These are phyloP conservation scores for Rhagium mordax DNA, from an alignment of 2,888 invertebrate species.

Conservation along the genomic window DNA sequence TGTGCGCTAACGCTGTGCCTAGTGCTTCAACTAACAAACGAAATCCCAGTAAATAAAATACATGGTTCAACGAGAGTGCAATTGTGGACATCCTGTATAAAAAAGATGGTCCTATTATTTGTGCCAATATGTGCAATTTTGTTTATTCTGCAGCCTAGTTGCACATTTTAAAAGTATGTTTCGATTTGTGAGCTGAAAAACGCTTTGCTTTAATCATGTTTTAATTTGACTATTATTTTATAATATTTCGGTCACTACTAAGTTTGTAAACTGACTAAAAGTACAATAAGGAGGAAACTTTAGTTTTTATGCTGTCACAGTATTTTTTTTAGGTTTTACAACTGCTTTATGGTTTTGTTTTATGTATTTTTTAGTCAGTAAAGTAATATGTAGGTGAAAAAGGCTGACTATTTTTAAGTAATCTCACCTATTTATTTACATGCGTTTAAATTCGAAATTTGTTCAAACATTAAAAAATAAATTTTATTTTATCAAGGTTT, in stretches of 20 bases:
- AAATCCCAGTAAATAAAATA: neutral
- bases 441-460: conserved; percentile 39
- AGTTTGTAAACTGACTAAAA: conserved; percentile 24
- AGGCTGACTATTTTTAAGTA: conserved; percentile 47
- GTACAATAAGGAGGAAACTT: conserved; percentile 1
- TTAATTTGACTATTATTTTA: conserved; percentile 9
- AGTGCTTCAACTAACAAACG: no score
- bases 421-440: conserved; percentile 33
- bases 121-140: conserved; percentile 26
- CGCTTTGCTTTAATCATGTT: neutral
- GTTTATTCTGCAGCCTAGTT: conserved; percentile 7
- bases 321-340: conserved; percentile 29
- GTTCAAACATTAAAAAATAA: conserved; percentile 39
- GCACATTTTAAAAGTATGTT: conserved; percentile 2
- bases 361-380: conserved; percentile 36
- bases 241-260: conserved; percentile 4
- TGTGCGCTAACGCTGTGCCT: no score
- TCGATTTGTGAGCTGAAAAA: neutral
- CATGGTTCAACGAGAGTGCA: neutral
- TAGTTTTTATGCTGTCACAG: conserved; percentile 22
- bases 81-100: neutral
- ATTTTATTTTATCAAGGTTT: conserved; percentile 36
- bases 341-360: conserved; percentile 25
- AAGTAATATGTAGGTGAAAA: conserved; percentile 40
- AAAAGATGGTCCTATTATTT: neutral